Evolutionary conservation across 1,140 invertebrate genomes (phyloP).

Genomic region (Pseudomyrmex gracilis): DNA sequence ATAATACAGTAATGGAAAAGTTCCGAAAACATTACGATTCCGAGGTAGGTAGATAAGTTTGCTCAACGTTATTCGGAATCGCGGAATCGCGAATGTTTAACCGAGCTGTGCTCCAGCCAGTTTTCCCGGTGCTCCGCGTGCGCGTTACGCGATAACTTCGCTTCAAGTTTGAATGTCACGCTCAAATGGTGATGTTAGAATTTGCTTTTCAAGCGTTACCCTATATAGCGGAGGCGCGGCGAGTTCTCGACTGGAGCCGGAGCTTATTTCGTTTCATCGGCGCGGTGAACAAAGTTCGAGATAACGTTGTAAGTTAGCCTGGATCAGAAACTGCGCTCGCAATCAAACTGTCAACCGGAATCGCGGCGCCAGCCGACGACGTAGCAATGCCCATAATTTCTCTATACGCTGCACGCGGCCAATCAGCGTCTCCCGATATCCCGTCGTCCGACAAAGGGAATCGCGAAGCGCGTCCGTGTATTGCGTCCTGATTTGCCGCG

Average conservation of each 20-base stretch:
- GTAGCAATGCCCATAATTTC: constrained; percentile 48
- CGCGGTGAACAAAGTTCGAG: constrained; percentile 40
- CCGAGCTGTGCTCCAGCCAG: constrained; percentile 1
- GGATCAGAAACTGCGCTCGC: constrained; percentile 47
- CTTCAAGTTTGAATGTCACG: constrained; percentile 53
- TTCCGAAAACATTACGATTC: constrained; percentile 11
- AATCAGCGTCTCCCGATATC: constrained; percentile 64
- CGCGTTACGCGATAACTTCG: constrained; percentile 24
- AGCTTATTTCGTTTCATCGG: constrained; percentile 60
- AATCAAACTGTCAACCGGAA: constrained; percentile 67
- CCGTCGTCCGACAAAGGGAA: constrained; percentile 73
- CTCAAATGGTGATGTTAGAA: constrained; percentile 35
- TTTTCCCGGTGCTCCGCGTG: constrained; percentile 10
- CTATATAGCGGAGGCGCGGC: background rate
- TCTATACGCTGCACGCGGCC: constrained; percentile 31
- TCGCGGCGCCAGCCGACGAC: constrained; percentile 60
- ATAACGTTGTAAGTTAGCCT: constrained; percentile 61
- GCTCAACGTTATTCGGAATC: constrained; percentile 4
- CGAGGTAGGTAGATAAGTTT: constrained; percentile 3
- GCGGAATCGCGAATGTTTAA: constrained; percentile 31
- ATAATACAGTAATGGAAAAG: background rate
- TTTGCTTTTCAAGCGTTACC: constrained; percentile 46
- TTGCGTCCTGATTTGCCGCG: constrained; percentile 56
- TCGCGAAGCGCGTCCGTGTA: constrained; percentile 69
- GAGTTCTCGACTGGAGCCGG: constrained; percentile 4